Conservation (phyloP, 2,888 invertebrate genomes). For the Drosophila mercatorum region DNA sequence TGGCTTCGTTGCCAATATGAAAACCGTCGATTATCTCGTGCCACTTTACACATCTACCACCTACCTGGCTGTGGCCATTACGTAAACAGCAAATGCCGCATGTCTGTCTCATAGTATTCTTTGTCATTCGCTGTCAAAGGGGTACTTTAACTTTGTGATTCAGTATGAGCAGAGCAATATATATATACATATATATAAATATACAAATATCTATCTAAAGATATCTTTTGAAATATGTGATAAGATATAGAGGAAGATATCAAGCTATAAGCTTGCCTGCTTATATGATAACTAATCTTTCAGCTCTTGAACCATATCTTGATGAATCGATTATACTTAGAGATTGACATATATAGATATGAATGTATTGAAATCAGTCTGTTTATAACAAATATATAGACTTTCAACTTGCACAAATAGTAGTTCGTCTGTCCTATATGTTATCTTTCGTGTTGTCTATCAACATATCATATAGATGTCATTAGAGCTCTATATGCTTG, state of each 20-base stretch:
- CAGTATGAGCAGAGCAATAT: background rate
- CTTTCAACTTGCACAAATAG: background rate
- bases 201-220: background rate
- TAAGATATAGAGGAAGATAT: background rate
- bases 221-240: background rate
- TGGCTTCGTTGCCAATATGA: constrained; percentile 10
- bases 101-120: constrained; percentile 6
- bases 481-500: background rate
- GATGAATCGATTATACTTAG: background rate
- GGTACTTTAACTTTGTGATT: background rate
- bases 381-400: background rate
- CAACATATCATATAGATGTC: background rate
- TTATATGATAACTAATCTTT: background rate
- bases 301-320: background rate
- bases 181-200: background rate
- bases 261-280: background rate
- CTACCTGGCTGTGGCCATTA: constrained; percentile 30
- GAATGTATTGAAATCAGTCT: background rate
- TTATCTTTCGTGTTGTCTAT: too few relatives aligned
- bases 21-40: constrained; percentile 28
- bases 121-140: background rate
- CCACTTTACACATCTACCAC: constrained; percentile 8
- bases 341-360: background rate
- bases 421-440: too few relatives aligned
- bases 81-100: constrained; percentile 33